Conservation (phyloP, 2,113 vertebrate genomes). For the Columba livia region DNA sequence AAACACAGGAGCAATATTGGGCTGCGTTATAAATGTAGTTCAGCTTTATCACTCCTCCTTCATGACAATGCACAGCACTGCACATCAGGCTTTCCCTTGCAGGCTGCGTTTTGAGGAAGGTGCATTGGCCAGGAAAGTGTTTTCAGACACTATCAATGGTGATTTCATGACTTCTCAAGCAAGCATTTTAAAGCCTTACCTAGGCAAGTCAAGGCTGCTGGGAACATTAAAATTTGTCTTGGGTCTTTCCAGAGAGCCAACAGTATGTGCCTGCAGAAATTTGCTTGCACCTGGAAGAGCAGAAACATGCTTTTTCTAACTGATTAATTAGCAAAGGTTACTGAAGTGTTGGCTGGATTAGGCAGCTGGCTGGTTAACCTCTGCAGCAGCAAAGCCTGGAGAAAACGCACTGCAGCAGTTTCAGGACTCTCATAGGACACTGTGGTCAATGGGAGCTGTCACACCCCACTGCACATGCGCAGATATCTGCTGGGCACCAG, state of each 20-base stretch:
- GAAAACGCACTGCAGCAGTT: background rate
- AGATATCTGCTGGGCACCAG: background rate
- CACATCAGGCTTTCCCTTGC: background rate
- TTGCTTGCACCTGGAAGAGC: background rate
- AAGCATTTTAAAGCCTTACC: background rate
- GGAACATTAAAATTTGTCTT: background rate
- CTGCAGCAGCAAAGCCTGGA: background rate
- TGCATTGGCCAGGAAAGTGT: background rate
- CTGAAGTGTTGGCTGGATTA: background rate
- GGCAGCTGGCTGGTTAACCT: background rate
- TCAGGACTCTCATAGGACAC: no score
- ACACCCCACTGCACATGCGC: background rate
- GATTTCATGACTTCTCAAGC: background rate
- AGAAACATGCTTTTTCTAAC: background rate
- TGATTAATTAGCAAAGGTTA: background rate
- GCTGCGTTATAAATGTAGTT: background rate
- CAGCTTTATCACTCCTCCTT: background rate
- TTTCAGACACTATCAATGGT: background rate
- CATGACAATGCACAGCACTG: rapidly evolving
- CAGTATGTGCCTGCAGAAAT: background rate
- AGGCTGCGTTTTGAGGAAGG: background rate
- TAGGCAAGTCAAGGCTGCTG: background rate
- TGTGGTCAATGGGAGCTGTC: no score
- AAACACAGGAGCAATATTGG: background rate
- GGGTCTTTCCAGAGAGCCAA: background rate